Conservation (phyloP, 2,797 vertebrate genomes). For the Centropyge bicolor region DNA sequence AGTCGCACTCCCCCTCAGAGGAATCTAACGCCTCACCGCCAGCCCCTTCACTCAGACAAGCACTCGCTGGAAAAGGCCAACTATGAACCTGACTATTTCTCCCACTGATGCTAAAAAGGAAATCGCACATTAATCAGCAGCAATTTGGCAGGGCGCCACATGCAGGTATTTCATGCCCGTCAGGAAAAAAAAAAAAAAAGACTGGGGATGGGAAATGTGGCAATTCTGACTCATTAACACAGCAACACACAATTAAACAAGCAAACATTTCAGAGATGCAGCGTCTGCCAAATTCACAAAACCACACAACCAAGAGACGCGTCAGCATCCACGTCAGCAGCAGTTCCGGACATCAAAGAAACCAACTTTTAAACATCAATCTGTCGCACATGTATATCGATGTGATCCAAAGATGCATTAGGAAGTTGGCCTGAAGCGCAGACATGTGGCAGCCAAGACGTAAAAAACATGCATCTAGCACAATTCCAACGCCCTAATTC, state of each 20-base stretch:
- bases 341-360: conserved; percentile 29
- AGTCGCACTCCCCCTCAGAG: conserved; percentile 51
- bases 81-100: conserved; percentile 65
- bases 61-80: conserved; percentile 44
- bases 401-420: conserved; percentile 10
- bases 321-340: conserved; percentile 22
- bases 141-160: conserved; percentile 11
- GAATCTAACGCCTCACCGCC: conserved; percentile 73
- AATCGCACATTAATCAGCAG: conserved; percentile 55
- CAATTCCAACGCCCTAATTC: conserved; percentile 6
- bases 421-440: conserved; percentile 14
- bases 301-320: conserved; percentile 29
- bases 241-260: not conserved
- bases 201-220: not conserved
- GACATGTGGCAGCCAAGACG: conserved; percentile 22
- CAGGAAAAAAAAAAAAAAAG: conserved; percentile 7
- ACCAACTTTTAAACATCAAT: conserved; percentile 18
- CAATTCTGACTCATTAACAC: conserved; percentile 18
- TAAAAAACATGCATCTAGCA: conserved; percentile 16
- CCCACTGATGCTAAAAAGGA: conserved; percentile 62
- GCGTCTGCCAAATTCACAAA: conserved; percentile 23
- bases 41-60: conserved; percentile 59
- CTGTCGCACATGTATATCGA: conserved; percentile 4
- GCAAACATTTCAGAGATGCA: conserved; percentile 19
- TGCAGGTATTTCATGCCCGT: conserved; percentile 11